These are phyloP conservation scores for Slavum lentiscoides DNA, from an alignment of 2,888 invertebrate genomes.

Conservation along the genomic window DNA sequence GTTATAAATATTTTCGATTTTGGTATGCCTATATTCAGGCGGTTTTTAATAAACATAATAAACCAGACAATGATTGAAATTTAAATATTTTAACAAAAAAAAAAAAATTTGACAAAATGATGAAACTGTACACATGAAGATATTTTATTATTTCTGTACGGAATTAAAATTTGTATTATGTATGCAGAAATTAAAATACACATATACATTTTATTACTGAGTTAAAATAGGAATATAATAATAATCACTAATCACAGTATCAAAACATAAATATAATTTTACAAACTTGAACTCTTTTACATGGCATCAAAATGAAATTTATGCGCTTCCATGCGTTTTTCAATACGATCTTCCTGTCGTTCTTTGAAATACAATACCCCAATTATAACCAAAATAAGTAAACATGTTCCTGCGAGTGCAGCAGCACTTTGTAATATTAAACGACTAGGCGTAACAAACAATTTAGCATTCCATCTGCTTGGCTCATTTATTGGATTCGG, in stretches of 20 bases:
- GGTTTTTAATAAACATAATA: background rate
- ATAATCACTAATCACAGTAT: slow-evolving; percentile 38
- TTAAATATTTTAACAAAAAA: background rate
- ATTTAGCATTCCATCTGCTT: slow-evolving; percentile 81
- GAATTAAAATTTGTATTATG: background rate
- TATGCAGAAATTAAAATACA: background rate
- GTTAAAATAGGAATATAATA: slow-evolving; percentile 37
- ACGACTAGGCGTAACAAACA: slow-evolving; percentile 94
- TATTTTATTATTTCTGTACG: slow-evolving; percentile 4
- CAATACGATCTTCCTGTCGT: slow-evolving; percentile 77
- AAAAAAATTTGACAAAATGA: background rate
- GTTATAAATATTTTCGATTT: background rate
- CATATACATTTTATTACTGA: background rate
- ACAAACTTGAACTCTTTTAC: slow-evolving; percentile 61
- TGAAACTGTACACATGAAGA: background rate
- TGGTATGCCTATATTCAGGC: background rate
- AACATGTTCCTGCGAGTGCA: slow-evolving; percentile 83
- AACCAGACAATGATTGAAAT: background rate
- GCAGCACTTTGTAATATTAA: slow-evolving; percentile 88
- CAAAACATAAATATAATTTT: slow-evolving; percentile 31
- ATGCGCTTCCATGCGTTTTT: slow-evolving; percentile 78
- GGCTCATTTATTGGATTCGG: slow-evolving; percentile 81
- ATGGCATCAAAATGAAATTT: slow-evolving; percentile 86
- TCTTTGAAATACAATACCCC: slow-evolving; percentile 88
- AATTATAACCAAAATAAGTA: slow-evolving; percentile 82